A percentile compares a stretch with the other conserved stretches of the same genome.
These are phyloP conservation scores for Tachycineta bicolor DNA, from an alignment of 2,113 vertebrate species.

Conservation along the genomic window DNA sequence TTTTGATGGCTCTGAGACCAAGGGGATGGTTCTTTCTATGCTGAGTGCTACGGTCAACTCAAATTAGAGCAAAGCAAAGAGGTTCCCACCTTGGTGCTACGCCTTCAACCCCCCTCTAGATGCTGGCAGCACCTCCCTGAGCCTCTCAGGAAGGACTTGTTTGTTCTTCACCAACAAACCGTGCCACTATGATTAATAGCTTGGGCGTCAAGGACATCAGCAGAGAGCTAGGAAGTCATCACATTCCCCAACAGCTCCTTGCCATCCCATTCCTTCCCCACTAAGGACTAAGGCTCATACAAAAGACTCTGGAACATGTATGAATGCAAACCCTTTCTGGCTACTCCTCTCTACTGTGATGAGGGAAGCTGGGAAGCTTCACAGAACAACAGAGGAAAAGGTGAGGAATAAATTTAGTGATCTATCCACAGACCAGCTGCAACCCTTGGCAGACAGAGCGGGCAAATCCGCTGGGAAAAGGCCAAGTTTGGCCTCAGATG, in stretches of 20 bases:
- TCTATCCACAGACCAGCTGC: background rate
- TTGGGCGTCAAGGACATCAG: background rate
- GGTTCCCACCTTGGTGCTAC: rapidly evolving
- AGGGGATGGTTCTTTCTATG: background rate
- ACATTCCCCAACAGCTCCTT: background rate
- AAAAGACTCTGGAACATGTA: background rate
- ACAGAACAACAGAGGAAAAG: background rate
- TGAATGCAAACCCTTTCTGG: background rate
- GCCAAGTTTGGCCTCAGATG: background rate
- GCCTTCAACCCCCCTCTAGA: background rate
- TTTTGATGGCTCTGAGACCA: background rate
- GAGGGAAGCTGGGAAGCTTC: background rate
- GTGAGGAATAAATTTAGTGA: background rate
- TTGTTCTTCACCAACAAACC: background rate
- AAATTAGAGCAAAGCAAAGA: background rate
- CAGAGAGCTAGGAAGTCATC: background rate
- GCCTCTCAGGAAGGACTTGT: background rate
- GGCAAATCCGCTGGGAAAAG: background rate
- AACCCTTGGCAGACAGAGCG: background rate
- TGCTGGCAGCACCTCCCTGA: background rate
- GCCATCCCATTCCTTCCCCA: background rate
- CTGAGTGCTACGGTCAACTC: background rate
- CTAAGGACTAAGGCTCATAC: background rate
- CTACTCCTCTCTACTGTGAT: background rate
- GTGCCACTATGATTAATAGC: background rate